Percentiles rank a stretch among this genome's conserved stretches.
phyloP scores from a whole-genome alignment of 2,113 vertebrate genomes.

The Saguinus imperator region DNA sequence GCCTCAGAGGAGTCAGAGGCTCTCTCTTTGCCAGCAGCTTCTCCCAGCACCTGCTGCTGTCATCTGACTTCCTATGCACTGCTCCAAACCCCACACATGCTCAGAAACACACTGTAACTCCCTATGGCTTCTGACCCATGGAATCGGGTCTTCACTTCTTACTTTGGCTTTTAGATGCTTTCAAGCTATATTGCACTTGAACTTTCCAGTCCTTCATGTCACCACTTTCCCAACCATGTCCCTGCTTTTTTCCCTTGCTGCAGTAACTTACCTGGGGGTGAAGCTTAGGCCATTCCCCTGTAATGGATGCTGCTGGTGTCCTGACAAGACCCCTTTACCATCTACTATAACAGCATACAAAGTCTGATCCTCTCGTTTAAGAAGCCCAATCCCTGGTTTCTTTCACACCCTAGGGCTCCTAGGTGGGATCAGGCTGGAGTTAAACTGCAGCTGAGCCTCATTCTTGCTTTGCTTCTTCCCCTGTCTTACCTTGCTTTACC shows the following conservation, averaged over 20 bases:
- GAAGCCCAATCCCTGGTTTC: background rate
- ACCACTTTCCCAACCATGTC: background rate
- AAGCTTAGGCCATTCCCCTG: background rate
- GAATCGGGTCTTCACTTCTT: background rate
- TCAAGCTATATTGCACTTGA: background rate
- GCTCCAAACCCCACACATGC: too few relatives aligned
- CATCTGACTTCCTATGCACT: too few relatives aligned
- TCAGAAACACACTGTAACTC: too few relatives aligned
- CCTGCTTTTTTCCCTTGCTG: background rate
- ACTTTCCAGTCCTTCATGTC: background rate
- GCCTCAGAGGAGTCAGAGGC: too few relatives aligned
- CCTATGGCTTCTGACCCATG: too few relatives aligned
- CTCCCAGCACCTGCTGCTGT: too few relatives aligned
- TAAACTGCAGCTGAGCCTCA: background rate
- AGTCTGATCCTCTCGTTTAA: background rate
- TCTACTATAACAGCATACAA: background rate
- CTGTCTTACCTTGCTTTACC: background rate
- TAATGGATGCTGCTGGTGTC: background rate
- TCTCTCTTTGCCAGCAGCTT: too few relatives aligned
- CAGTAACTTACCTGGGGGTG: background rate
- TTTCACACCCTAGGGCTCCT: background rate
- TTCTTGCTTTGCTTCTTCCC: background rate
- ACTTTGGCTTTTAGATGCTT: background rate
- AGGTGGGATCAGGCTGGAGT: too few relatives aligned
- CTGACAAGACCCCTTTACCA: background rate